Base-by-base conservation (phyloP, 2,888 invertebrate species). In the Conops quadrifasciatus region DNA sequence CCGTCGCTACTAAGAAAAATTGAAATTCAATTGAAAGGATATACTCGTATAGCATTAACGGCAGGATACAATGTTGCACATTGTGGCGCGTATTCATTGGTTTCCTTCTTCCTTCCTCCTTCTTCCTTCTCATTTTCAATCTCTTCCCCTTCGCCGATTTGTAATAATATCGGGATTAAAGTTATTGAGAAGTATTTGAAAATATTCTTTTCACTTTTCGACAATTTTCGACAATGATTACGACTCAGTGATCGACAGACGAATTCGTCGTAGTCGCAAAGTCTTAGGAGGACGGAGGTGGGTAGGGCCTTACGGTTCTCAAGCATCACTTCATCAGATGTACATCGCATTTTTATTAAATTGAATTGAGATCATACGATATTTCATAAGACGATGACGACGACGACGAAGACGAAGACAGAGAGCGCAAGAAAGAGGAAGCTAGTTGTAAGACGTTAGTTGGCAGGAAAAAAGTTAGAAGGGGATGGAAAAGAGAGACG, bases 31-130 rank as follows among this genome's bases (percentile, higher is more conserved):
- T 60, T 68, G 62, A 36, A 49, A 62, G 68, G 68, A 63, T 51
- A 66, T 58, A 45, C 26, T 66, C 63, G 63, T 45, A 28, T 45
- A 65, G 71, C 43, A 65, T 72, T 66, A 74, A 19, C 58, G 67
- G 49, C 68, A 70, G 63, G 53, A 67, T 67, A 67, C 67, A 62
- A 63, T 71, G 71, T 68, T 72, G 71, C 71, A 68, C 64, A 72
- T 62, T 71, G 67, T 56, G 21, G 53, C 36, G 71, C 45, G 53
- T 36, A 26, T 56, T 53, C 9, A 49, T 53, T 11, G 9, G 9
- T 24, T 53, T 53, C 21, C 11, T 3, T 53, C 21, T 21, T 21
- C 53, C 19, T 53, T 21, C 21, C 9, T 21, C 26, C 26, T 1
- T 28, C 16, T 26, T 58, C 58, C 1, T 5, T 58, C 26, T 58